These are phyloP conservation scores for Trogon melanurus DNA, from an alignment of 2,113 vertebrate species.

Conservation along the genomic window DNA sequence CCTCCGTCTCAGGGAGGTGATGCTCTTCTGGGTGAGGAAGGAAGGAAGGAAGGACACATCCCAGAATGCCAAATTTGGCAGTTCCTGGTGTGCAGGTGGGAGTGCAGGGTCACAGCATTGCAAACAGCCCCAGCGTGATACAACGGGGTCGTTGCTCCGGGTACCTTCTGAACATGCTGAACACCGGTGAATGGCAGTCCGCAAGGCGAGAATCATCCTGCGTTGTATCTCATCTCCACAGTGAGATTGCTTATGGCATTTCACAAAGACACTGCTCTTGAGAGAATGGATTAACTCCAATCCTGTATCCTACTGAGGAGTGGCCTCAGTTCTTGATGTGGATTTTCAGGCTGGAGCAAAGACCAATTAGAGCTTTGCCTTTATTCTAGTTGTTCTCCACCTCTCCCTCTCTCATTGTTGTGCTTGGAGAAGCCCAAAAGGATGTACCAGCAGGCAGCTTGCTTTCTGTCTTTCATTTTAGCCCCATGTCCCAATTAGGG, in stretches of 20 bases:
- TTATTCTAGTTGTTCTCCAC: background rate
- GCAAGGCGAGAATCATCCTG: background rate
- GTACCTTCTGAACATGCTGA: background rate
- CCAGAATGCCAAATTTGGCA: background rate
- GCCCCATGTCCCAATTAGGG: background rate
- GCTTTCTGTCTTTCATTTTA: background rate
- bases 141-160: fast-evolving
- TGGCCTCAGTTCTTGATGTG: background rate
- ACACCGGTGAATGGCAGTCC: background rate
- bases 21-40: conserved; percentile 2
- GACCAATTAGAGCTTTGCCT: background rate
- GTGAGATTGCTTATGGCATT: background rate
- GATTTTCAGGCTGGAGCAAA: background rate
- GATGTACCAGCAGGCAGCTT: conserved; percentile 14
- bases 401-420: background rate
- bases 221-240: background rate
- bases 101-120: background rate
- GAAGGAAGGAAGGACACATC: conserved; percentile 13
- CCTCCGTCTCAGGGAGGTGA: conserved; percentile 12
- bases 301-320: background rate
- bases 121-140: background rate
- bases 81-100: background rate
- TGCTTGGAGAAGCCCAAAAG: background rate
- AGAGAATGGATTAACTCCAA: background rate
- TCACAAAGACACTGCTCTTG: background rate